Conservation (phyloP, 2,888 invertebrate genomes). For the Rhaphigaster nebulosa region DNA sequence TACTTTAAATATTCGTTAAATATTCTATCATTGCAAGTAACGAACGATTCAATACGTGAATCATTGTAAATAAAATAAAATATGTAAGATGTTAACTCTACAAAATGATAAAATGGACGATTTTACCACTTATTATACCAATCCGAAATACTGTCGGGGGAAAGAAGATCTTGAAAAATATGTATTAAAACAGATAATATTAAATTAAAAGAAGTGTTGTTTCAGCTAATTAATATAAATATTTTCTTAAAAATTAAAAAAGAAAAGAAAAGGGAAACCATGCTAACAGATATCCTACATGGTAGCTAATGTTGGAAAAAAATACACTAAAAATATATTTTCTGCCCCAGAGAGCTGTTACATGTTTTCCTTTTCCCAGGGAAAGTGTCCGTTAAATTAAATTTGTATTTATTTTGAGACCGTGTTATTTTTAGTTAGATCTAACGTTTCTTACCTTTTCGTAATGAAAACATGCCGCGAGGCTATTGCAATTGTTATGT, state of each 20-base stretch:
- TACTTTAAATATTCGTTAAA: too few relatives aligned
- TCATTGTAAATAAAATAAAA: too few relatives aligned
- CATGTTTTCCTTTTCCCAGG: background rate
- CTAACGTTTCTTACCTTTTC: background rate
- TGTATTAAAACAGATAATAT: background rate
- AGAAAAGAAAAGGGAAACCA: background rate
- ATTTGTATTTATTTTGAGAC: conserved; percentile 16
- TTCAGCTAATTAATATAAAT: background rate
- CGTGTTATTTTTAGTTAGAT: background rate
- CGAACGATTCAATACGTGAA: too few relatives aligned
- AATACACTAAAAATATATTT: background rate
- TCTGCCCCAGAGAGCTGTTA: background rate
- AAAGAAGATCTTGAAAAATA: too few relatives aligned
- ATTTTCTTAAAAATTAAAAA: background rate
- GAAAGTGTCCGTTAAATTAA: background rate
- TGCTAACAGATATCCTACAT: background rate
- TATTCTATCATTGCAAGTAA: too few relatives aligned
- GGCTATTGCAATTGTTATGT: background rate
- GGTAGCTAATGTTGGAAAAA: background rate
- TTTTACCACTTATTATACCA: too few relatives aligned
- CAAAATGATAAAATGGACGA: too few relatives aligned
- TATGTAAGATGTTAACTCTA: too few relatives aligned
- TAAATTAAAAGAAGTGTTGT: background rate
- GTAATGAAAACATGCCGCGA: background rate
- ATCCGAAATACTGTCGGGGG: too few relatives aligned